These are phyloP conservation scores for Eueremaeus valkanovi DNA, from an alignment of 2,888 invertebrate species.

Conservation along the genomic window DNA sequence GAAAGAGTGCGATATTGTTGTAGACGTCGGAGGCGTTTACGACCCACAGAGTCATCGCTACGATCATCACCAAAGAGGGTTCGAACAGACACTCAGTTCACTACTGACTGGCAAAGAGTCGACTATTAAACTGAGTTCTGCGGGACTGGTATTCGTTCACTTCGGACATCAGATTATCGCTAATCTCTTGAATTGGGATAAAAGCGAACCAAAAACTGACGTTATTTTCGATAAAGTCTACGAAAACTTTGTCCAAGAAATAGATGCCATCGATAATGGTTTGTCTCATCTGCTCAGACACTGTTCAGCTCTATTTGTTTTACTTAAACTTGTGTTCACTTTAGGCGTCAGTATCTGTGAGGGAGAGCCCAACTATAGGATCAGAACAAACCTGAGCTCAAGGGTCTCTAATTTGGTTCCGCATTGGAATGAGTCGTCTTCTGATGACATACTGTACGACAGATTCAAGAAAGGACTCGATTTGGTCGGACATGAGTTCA, in stretches of 20 bases:
- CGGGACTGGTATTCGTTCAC: conserved; percentile 84
- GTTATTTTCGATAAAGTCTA: conserved; percentile 63
- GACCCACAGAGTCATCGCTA: conserved; percentile 70
- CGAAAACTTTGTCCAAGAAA: conserved; percentile 79
- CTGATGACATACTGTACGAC: conserved; percentile 48
- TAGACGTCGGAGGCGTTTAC: conserved; percentile 88
- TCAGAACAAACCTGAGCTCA: conserved; percentile 71
- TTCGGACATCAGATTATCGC: conserved; percentile 77
- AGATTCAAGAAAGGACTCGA: conserved; percentile 73
- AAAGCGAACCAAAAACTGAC: conserved; percentile 45
- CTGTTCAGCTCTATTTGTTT: no score
- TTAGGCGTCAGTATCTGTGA: conserved; percentile 43
- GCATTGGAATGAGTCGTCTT: conserved; percentile 62
- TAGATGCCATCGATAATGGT: conserved; percentile 98
- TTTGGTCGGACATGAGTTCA: conserved; percentile 74
- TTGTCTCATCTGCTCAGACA: no score
- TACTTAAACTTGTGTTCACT: no score
- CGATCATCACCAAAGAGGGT: conserved; percentile 90
- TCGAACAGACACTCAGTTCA: conserved; percentile 64
- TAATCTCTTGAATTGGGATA: conserved; percentile 58
- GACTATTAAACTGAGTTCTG: conserved; percentile 77
- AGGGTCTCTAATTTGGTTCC: conserved; percentile 76
- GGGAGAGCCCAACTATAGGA: conserved; percentile 60
- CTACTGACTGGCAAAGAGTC: conserved; percentile 51
- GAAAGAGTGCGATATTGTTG: conserved; percentile 80